Conservation (phyloP, 1,140 invertebrate species). For the Conopomorpha cramerella region DNA sequence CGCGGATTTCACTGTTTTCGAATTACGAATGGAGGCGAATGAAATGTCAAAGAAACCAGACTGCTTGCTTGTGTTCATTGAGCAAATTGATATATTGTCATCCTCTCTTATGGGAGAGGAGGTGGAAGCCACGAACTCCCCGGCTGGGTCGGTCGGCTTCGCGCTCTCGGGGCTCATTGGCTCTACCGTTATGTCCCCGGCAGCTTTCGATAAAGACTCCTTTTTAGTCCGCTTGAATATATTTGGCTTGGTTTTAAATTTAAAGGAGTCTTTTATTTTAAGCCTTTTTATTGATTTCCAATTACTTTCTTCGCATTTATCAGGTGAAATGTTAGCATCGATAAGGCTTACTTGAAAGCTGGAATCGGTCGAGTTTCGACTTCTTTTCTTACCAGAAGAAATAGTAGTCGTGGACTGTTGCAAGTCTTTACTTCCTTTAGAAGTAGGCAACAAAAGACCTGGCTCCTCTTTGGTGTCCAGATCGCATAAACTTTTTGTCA, state of each 20-base stretch:
- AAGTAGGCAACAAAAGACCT: constrained; percentile 30
- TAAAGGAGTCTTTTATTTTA: constrained; percentile 59
- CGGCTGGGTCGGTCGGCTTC: constrained; percentile 42
- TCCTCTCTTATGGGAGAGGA: constrained; percentile 53
- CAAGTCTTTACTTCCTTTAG: constrained; percentile 30
- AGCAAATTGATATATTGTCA: constrained; percentile 50
- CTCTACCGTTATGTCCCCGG: constrained; percentile 41
- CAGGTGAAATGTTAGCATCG: constrained; percentile 36
- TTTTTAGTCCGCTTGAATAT: constrained; percentile 54
- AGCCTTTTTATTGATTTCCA: constrained; percentile 59
- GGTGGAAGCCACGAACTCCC: constrained; percentile 45
- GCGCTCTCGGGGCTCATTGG: constrained; percentile 37
- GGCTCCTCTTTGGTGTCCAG: constrained; percentile 41
- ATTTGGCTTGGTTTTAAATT: constrained; percentile 52
- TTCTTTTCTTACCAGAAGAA: constrained; percentile 51
- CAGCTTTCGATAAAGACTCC: constrained; percentile 34
- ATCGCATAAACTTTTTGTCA: constrained; percentile 49
- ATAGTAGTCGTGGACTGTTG: constrained; percentile 48
- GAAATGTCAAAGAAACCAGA: constrained; percentile 58
- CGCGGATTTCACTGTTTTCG: constrained; percentile 51
- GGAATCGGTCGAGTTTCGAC: constrained; percentile 53
- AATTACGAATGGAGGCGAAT: constrained; percentile 47
- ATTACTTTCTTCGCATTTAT: constrained; percentile 45
- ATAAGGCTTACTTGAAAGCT: constrained; percentile 46
- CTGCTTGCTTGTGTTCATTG: constrained; percentile 51